Evolutionary conservation across 2,888 invertebrate genomes (phyloP), one percentile per base, ranked within the genome.

Genomic region (Tineola bisselliella): DNA sequence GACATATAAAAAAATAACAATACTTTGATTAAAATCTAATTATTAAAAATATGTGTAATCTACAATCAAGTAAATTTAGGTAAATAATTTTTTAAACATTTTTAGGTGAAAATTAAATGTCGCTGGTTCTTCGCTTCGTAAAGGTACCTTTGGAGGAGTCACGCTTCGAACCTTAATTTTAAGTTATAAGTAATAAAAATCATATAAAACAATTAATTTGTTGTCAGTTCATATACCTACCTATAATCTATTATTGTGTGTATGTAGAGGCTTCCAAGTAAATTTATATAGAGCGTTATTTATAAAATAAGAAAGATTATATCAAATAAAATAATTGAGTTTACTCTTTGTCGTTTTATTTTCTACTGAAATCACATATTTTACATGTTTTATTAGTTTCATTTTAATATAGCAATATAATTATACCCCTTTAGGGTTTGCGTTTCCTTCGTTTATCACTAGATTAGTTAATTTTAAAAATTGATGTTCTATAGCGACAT

Each of bases 181-280:
- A 54, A 15, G 25, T 44, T 61, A 25, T 18, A 48, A 18, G 13
- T 8, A 44, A 48, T 48, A 15, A 8, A 38, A 38, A 38, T 38
- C 3, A 38, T 3, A 38, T 13, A 48, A 48, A 12, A 48, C 15
- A 18, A 18, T 13, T 48, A 18, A 13, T 48, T 18, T 8, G 3
- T 8, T 48, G 48, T 48, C 15, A 48, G 15, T 18, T 48, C 18
- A 18, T 44, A 8, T 44, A 48, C n/a, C 48, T 19, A 56, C 19
- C 10, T 38, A 38, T 38, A 38, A n/a, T 58, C n/a, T 58, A 33
- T 15, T n/a, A 17, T 56, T 19, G 10, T 56, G 17, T 56, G 18
- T 58, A 33, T 76, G 79, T 86, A 86, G 86, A 86, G 84, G 86
- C 86, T 87, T 87, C 86, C 86, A 84, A 44, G 71, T 79, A 76